phyloP scores from a whole-genome alignment of 35 echinoderm and acorn worm species.

The Eucidaris tribuloides region DNA sequence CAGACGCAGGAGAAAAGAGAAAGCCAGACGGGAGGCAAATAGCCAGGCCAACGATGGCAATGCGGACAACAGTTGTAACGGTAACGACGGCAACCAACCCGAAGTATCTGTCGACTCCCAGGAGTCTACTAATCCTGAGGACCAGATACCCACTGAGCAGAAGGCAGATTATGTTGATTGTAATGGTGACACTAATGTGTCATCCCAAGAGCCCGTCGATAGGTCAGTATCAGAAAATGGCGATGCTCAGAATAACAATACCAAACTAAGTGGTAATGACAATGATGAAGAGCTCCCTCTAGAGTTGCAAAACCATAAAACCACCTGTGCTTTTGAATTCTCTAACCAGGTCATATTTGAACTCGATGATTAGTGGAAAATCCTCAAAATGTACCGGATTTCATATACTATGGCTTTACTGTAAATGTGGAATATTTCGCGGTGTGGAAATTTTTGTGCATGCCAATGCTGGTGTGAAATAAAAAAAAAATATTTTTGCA shows the following conservation, averaged over 20 bases:
- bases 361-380: slow-evolving; percentile 62
- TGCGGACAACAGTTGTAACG: not conserved
- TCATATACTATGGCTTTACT: too few relatives aligned
- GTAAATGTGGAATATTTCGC: too few relatives aligned
- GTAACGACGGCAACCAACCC: not conserved
- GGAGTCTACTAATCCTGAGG: not conserved
- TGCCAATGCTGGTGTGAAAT: too few relatives aligned
- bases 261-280: not conserved
- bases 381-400: too few relatives aligned
- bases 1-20: slow-evolving; percentile 47
- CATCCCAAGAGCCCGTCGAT: too few relatives aligned
- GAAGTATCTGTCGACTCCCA: too few relatives aligned
- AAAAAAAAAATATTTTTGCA: too few relatives aligned
- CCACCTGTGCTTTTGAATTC: slow-evolving; percentile 63
- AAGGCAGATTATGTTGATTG: too few relatives aligned
- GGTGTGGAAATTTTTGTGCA: too few relatives aligned
- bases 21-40: slow-evolving; percentile 25
- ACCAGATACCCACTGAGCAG: not conserved
- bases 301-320: slow-evolving; percentile 77
- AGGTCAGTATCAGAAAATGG: too few relatives aligned
- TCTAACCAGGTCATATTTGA: slow-evolving; percentile 84
- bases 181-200: not conserved
- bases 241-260: slow-evolving; percentile 29
- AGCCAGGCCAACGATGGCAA: slow-evolving; percentile 1
- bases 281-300: slow-evolving; percentile 49